phyloP scores from a whole-genome alignment of 2,888 invertebrate species.

The Agrilus biguttatus region DNA sequence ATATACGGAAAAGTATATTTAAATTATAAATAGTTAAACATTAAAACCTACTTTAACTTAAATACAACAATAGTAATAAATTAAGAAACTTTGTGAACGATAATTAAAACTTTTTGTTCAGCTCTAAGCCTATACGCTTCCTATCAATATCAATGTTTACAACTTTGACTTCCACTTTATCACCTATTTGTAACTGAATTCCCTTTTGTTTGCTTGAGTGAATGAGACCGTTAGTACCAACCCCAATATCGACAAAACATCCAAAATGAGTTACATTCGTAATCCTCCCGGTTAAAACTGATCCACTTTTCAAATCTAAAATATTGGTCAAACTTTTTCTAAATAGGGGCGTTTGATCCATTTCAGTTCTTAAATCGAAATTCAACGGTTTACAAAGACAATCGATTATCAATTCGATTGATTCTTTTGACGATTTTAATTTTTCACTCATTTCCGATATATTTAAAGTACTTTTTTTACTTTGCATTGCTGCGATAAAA shows the following conservation, averaged over 20 bases:
- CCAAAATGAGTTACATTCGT: constrained; percentile 82
- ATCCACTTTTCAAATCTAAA: constrained; percentile 47
- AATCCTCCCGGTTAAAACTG: constrained; percentile 58
- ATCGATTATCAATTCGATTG: constrained; percentile 55
- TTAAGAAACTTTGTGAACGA: too few relatives aligned
- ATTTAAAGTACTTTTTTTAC: constrained; percentile 6
- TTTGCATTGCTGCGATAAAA: constrained; percentile 15
- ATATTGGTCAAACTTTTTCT: constrained; percentile 54
- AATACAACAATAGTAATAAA: too few relatives aligned
- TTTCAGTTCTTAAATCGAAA: constrained; percentile 59
- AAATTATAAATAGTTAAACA: too few relatives aligned
- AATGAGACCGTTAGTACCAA: constrained; percentile 55
- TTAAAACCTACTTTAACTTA: too few relatives aligned
- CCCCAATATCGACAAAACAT: constrained; percentile 78
- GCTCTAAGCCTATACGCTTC: constrained; percentile 33
- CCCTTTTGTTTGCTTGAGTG: constrained; percentile 46
- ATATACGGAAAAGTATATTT: too few relatives aligned
- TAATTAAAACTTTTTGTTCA: constrained; percentile 14
- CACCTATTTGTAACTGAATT: constrained; percentile 45
- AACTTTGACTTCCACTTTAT: constrained; percentile 53
- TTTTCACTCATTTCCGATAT: constrained; percentile 33
- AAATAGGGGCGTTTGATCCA: constrained; percentile 54
- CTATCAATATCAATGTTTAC: constrained; percentile 40
- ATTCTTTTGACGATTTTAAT: constrained; percentile 45
- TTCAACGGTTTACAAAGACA: constrained; percentile 54